A percentile compares a stretch with the other conserved stretches of the same genome.
phyloP scores from a whole-genome alignment of 2,797 vertebrate species.

The Merluccius polli region DNA sequence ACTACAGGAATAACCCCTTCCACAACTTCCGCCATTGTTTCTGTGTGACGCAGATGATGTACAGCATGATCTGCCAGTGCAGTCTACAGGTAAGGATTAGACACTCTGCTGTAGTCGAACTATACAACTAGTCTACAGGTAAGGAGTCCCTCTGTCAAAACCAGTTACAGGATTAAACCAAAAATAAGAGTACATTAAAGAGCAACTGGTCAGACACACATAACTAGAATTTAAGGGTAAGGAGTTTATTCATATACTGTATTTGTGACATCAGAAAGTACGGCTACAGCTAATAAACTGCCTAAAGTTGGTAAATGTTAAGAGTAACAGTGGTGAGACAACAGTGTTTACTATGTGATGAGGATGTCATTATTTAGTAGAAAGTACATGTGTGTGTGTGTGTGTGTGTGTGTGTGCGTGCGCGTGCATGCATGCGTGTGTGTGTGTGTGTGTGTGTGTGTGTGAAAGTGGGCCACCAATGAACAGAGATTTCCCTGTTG shows the following conservation, averaged over 20 bases:
- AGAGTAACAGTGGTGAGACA: too few species aligned
- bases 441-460: conserved; percentile 9
- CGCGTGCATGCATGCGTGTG: conserved; percentile 24
- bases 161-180: too few species aligned
- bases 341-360: too few species aligned
- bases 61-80: conserved; percentile 93
- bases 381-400: too few species aligned
- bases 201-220: too few species aligned
- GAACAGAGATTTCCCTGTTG: conserved; percentile 12
- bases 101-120: neutral
- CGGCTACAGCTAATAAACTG: too few species aligned
- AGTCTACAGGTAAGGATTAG: conserved; percentile 76
- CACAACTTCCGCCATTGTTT: conserved; percentile 97
- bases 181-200: too few species aligned
- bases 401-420: neutral
- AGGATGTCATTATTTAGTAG: too few species aligned
- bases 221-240: too few species aligned
- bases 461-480: neutral
- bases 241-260: neutral
- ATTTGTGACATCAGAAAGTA: neutral
- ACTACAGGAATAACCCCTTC: conserved; percentile 92
- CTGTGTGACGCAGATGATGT: conserved; percentile 98
- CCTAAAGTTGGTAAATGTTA: too few species aligned
- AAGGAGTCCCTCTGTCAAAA: neutral
- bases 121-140: too few species aligned